Base-by-base conservation (phyloP, 2,797 vertebrate species). In the Squalus acanthias region DNA sequence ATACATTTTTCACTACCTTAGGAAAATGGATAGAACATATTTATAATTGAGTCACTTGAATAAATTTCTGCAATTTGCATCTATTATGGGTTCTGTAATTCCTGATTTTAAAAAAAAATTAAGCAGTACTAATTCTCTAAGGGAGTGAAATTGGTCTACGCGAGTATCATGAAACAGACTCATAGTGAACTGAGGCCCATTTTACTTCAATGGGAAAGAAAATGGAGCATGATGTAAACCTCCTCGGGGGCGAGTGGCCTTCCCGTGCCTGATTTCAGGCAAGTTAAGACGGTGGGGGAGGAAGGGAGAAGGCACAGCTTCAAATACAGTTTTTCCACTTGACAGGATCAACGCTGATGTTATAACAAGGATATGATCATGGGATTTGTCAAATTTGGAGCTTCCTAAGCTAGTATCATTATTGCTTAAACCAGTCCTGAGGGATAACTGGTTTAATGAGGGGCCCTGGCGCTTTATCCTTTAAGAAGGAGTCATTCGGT, bases 401-500 rank as follows among this genome's bases (percentile, higher is more conserved):
- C 92, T 69, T 69, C n/a, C 63, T 67, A 17, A 39, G 17, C 33
- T 94, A 65, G 20, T 33, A 60, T 33, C 33, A 29, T 63, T 63
- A 63, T 33, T 91, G 88, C 85, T 65, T 46, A 69, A 26, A 46
- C 69, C n/a, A 69, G 20, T 69, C 5, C 33, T 67, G 92, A 46
- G 39, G 17, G 63, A 69, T 67, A 46, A 33, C 63, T 4, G 20
- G 33, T 69, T 94, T 67, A 69, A 67, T 46, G 63, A 94, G 33
- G 26, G 20, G n/a, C 92, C 13, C 63, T 94, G 65, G 92, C 10
- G 65, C 65, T 94, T 94, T 94, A 94, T 69, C 65, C n/a, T 46
- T 89, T 33, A 89, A 94, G n/a, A 94, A 94, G 92, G 92, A 94
- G n/a, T 94, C n/a, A 69, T 24, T 94, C n/a, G 69, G n/a, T 50